phyloP scores from a whole-genome alignment of 2,113 vertebrate species.

The Protobothrops mucrosquamatus region DNA sequence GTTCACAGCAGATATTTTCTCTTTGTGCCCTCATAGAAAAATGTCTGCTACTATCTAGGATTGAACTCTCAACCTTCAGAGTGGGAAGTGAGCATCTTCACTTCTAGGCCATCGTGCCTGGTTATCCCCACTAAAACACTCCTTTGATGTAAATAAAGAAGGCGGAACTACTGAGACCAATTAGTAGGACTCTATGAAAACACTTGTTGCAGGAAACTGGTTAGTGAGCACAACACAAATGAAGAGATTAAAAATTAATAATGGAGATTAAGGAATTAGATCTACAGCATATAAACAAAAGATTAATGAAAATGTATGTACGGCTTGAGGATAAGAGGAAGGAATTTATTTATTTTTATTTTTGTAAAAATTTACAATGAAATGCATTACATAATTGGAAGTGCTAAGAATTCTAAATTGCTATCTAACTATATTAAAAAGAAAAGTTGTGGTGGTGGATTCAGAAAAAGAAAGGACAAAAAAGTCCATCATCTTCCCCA shows the following conservation, averaged over 20 bases:
- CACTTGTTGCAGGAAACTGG: not conserved
- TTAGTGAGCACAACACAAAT: not conserved
- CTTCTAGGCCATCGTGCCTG: not conserved
- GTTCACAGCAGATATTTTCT: not conserved
- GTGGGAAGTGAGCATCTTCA: not conserved
- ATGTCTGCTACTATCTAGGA: not conserved
- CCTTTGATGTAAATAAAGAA: not conserved
- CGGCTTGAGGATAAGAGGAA: not conserved
- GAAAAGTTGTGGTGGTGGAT: not conserved
- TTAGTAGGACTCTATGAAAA: not conserved
- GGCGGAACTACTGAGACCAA: not conserved
- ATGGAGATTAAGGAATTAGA: not conserved
- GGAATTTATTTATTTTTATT: not conserved
- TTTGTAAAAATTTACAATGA: not conserved
- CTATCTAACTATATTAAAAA: not conserved
- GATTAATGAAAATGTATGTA: not conserved
- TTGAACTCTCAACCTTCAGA: not conserved
- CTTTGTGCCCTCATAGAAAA: not conserved
- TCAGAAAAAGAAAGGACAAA: not conserved
- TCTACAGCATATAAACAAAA: not conserved
- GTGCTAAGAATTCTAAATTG: not conserved
- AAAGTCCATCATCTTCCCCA: not conserved
- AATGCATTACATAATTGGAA: not conserved
- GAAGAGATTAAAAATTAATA: not conserved
- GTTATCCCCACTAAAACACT: not conserved